Evolutionary conservation across 37 sponge, comb jelly and placozoan species (phyloP).

Genomic region (Ephydatia muelleri): DNA sequence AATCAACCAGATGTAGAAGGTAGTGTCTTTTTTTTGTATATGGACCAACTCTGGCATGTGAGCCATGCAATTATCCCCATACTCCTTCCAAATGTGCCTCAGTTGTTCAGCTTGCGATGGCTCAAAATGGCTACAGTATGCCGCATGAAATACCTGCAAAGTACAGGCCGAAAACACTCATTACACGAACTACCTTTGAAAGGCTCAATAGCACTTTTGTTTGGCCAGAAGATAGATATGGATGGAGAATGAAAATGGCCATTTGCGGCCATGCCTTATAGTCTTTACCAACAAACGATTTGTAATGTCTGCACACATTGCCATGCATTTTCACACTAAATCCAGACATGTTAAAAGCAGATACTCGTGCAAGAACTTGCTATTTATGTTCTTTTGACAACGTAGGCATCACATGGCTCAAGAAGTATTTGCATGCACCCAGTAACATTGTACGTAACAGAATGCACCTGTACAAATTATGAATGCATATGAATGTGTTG

Average conservation of each 20-base stretch:
- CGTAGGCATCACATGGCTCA: background rate
- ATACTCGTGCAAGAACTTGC: background rate
- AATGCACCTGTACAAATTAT: conserved; percentile 3
- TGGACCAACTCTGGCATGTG: too few relatives aligned
- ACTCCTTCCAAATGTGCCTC: too few relatives aligned
- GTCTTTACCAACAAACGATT: conserved; percentile 18
- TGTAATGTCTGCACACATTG: background rate
- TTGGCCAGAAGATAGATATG: background rate
- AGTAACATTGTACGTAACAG: conserved; percentile 13
- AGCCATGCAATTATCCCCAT: too few relatives aligned
- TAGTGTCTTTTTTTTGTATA: too few relatives aligned
- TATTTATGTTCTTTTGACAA: conserved; percentile 1
- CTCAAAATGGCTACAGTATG: too few relatives aligned
- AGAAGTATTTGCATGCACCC: conserved; percentile 11
- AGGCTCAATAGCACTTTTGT: background rate
- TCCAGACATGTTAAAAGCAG: background rate
- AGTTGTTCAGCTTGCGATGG: too few relatives aligned
- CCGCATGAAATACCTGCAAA: too few relatives aligned
- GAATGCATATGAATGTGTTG: background rate
- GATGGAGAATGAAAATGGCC: conserved; percentile 5
- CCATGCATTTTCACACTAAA: conserved; percentile 12
- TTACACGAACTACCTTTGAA: background rate
- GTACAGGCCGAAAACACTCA: background rate
- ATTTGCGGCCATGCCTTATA: conserved; percentile 4
- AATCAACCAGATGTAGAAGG: too few relatives aligned